Conservation (phyloP, 1,140 invertebrate genomes). For the Polyergus mexicanus region DNA sequence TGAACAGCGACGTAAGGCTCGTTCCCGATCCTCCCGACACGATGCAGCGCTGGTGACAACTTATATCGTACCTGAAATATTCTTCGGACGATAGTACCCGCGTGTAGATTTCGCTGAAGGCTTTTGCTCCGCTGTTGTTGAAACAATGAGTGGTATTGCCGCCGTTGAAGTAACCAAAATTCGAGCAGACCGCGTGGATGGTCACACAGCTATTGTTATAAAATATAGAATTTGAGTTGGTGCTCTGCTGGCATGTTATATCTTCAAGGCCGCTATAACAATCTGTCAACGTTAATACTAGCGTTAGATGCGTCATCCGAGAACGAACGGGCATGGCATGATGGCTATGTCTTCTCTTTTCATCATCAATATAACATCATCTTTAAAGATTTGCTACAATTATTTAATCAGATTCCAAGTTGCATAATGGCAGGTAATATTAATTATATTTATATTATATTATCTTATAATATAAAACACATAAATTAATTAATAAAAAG, state of each 20-base stretch:
- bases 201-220: constrained; percentile 86
- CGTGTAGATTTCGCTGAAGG: constrained; percentile 83
- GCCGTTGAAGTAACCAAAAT: constrained; percentile 77
- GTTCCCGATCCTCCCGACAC: constrained; percentile 59
- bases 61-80: constrained; percentile 87
- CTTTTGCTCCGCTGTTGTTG: constrained; percentile 57
- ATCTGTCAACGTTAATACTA: constrained; percentile 79
- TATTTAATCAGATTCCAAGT: neutral
- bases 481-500: constrained; percentile 2
- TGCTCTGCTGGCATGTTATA: constrained; percentile 77
- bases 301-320: neutral
- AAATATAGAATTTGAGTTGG: constrained; percentile 82
- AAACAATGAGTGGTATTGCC: constrained; percentile 84
- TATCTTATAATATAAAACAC: neutral
- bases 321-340: neutral
- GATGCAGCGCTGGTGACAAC: constrained; percentile 44
- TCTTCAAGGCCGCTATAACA: constrained; percentile 88
- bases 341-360: neutral
- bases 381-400: neutral
- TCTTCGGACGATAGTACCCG: constrained; percentile 87
- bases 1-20: constrained; percentile 46
- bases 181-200: constrained; percentile 85
- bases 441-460: neutral
- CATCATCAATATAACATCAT: neutral
- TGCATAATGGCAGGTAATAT: neutral